Evolutionary conservation across 2,113 vertebrate genomes (phyloP).

Genomic region (Sebastes fasciatus): DNA sequence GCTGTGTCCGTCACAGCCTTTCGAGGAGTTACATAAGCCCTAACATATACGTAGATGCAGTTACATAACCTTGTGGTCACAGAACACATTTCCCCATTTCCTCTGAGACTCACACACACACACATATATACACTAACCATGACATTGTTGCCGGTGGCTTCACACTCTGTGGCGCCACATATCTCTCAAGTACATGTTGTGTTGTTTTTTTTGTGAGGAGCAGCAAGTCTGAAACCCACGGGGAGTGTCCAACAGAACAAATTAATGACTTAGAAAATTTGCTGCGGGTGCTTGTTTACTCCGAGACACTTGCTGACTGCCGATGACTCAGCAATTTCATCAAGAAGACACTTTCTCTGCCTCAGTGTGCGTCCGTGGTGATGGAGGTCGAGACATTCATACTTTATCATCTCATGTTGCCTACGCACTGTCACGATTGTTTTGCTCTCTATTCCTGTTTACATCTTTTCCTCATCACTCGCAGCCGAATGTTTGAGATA

Average conservation of each 20-base stretch:
- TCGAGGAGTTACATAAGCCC: slow-evolving; percentile 20
- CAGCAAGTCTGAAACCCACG: slow-evolving; percentile 14
- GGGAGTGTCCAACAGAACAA: slow-evolving; percentile 15
- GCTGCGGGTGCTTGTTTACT: slow-evolving; percentile 13
- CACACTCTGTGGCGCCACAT: slow-evolving; percentile 21
- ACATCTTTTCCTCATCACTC: not conserved
- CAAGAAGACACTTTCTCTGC: slow-evolving; percentile 4
- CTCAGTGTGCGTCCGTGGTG: not conserved
- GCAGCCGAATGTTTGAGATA: slow-evolving; percentile 4
- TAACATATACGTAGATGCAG: slow-evolving; percentile 5
- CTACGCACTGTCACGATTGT: not conserved
- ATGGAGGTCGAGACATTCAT: not conserved
- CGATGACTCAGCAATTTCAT: slow-evolving; percentile 32
- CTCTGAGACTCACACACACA: not conserved
- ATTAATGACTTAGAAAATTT: slow-evolving; percentile 42
- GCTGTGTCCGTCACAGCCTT: slow-evolving; percentile 10
- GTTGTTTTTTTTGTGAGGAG: slow-evolving; percentile 20
- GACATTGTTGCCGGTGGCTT: slow-evolving; percentile 9
- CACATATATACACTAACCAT: not conserved
- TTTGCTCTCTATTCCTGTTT: not conserved
- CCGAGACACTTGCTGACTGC: slow-evolving; percentile 18
- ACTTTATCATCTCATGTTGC: not conserved
- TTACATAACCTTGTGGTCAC: slow-evolving; percentile 56
- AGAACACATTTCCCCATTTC: slow-evolving; percentile 28
- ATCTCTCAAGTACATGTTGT: slow-evolving; percentile 22